A percentile compares a stretch with the other conserved stretches of the same genome.
These are phyloP conservation scores for Myotis brandtii DNA, from an alignment of 2,113 vertebrate species.

Conservation along the genomic window DNA sequence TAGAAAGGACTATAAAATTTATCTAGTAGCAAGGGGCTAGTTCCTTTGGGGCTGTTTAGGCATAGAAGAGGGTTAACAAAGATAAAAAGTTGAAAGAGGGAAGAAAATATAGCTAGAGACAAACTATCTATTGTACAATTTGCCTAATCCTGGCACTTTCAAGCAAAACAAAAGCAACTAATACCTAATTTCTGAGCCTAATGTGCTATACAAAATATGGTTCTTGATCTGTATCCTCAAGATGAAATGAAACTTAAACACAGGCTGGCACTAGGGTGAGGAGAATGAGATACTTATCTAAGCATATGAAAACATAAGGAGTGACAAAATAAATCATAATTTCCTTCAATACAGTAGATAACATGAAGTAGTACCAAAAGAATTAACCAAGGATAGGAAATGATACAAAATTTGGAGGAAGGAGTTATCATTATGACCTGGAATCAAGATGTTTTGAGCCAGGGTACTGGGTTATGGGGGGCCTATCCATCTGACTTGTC, in stretches of 20 bases:
- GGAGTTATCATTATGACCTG: not conserved
- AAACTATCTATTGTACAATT: not conserved
- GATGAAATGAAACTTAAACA: not conserved
- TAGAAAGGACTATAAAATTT: not conserved
- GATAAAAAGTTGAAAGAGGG: not conserved
- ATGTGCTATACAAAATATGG: not conserved
- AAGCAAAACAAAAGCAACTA: not conserved
- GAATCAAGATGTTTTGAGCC: not conserved
- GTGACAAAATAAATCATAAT: constrained; percentile 1
- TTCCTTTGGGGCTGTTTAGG: not conserved
- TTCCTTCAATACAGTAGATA: not conserved
- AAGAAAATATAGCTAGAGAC: not conserved
- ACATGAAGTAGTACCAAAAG: not conserved
- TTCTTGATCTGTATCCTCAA: not conserved
- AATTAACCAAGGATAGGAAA: not conserved
- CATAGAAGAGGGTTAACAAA: not conserved
- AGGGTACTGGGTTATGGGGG: not conserved
- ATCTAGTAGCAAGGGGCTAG: not conserved
- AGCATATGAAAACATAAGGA: not conserved
- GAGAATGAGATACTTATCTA: not conserved
- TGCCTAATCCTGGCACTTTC: not conserved
- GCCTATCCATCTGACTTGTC: not conserved
- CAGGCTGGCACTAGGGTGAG: not conserved
- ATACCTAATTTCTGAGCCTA: not conserved
- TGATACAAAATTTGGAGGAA: not conserved